A percentile compares a stretch with the other conserved stretches of the same genome.
phyloP scores from a whole-genome alignment of 2,113 vertebrate genomes.

The Catagonus wagneri region DNA sequence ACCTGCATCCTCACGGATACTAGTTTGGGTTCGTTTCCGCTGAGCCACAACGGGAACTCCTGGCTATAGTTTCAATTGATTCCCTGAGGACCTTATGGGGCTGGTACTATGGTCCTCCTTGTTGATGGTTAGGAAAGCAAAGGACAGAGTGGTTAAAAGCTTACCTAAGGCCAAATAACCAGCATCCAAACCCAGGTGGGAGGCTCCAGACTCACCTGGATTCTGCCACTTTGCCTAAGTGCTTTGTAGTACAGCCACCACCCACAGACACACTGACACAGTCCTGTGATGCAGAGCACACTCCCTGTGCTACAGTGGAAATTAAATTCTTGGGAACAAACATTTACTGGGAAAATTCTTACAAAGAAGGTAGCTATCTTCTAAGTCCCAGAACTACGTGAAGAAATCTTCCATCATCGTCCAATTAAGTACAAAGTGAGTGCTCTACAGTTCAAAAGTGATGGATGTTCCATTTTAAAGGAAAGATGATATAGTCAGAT shows the following conservation, averaged over 20 bases:
- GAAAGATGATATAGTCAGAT: neutral
- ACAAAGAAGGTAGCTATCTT: neutral
- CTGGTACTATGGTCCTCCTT: neutral
- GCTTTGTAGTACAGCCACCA: rapidly evolving
- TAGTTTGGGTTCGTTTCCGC: no score
- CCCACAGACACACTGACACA: neutral
- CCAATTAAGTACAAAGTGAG: neutral
- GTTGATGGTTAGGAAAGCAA: neutral
- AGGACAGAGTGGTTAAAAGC: neutral
- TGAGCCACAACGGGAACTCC: no score
- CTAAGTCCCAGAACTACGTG: neutral
- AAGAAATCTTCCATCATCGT: neutral
- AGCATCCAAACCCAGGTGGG: neutral
- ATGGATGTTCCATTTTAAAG: neutral
- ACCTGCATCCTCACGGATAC: no score
- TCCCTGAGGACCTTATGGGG: neutral
- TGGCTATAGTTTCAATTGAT: neutral
- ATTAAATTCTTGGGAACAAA: neutral
- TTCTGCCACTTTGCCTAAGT: neutral
- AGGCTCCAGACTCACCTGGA: neutral
- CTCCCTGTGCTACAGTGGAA: neutral
- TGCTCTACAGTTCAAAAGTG: neutral
- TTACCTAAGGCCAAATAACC: rapidly evolving
- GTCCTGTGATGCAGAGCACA: neutral
- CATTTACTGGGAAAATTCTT: neutral